phyloP scores from a whole-genome alignment of 2,888 invertebrate species.

The Achlya flavicornis region DNA sequence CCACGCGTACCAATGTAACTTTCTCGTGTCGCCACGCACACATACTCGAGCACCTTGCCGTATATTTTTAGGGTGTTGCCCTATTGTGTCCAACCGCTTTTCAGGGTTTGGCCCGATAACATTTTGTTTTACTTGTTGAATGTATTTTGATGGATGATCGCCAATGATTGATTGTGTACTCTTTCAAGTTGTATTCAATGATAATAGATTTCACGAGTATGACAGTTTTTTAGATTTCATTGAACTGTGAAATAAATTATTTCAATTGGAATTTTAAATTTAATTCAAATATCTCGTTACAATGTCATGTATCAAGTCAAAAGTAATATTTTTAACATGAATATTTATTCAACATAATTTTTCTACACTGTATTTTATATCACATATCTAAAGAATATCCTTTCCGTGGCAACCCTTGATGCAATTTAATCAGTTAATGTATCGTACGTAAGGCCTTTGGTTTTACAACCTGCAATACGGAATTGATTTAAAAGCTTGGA shows the following conservation, averaged over 20 bases:
- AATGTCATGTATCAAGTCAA: too few relatives aligned
- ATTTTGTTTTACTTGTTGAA: constrained; percentile 84
- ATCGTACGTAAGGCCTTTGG: constrained; percentile 57
- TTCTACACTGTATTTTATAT: not conserved
- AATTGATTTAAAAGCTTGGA: constrained; percentile 42
- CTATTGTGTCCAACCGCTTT: constrained; percentile 52
- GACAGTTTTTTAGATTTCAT: constrained; percentile 36
- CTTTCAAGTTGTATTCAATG: constrained; percentile 60
- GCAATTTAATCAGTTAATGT: constrained; percentile 78
- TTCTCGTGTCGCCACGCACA: constrained; percentile 28
- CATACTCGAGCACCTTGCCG: constrained; percentile 45
- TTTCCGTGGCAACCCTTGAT: constrained; percentile 50
- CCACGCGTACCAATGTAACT: constrained; percentile 38
- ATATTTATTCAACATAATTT: not conserved
- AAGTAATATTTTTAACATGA: too few relatives aligned
- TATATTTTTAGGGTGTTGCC: constrained; percentile 62
- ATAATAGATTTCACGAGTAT: constrained; percentile 66
- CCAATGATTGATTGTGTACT: constrained; percentile 74
- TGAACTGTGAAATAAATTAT: not conserved
- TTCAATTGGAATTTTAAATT: not conserved
- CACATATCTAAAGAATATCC: not conserved
- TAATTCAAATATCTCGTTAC: not conserved
- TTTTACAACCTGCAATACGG: constrained; percentile 63
- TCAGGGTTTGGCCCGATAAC: constrained; percentile 68
- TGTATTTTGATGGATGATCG: constrained; percentile 76